Evolutionary conservation across 2,888 invertebrate genomes (phyloP).

Genomic region (Marronus borbonicus): DNA sequence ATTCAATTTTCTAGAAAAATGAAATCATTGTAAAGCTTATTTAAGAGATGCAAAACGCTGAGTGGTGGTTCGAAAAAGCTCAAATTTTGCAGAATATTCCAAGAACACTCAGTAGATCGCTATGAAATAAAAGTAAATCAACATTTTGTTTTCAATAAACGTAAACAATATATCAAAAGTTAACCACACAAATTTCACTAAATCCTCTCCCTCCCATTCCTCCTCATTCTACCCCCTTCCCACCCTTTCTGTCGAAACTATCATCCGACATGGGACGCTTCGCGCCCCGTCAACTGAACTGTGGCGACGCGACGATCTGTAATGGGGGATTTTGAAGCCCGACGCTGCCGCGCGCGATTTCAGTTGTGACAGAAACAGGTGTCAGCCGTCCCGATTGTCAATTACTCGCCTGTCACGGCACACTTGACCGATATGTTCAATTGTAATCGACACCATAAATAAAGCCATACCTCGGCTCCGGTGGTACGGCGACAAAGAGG

Average conservation of each 20-base stretch:
- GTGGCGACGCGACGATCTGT: constrained; percentile 2
- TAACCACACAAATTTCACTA: not conserved
- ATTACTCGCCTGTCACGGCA: constrained; percentile 53
- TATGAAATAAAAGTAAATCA: too few species aligned
- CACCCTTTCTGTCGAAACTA: not conserved
- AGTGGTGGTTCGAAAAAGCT: too few species aligned
- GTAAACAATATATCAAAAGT: not conserved
- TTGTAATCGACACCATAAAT: constrained; percentile 47
- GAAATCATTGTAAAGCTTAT: too few species aligned
- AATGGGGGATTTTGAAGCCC: constrained; percentile 10
- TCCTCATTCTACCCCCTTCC: too few species aligned
- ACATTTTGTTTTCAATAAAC: too few species aligned
- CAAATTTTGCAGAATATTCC: not conserved
- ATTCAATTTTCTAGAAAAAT: too few species aligned
- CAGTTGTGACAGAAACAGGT: constrained; percentile 56
- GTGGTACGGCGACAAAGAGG: not conserved
- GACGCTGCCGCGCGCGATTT: constrained; percentile 35
- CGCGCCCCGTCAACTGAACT: constrained; percentile 7
- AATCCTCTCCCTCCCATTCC: too few species aligned
- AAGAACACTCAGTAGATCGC: not conserved
- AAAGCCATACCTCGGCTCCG: constrained; percentile 22
- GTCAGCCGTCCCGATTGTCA: constrained; percentile 55
- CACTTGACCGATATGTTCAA: constrained; percentile 50
- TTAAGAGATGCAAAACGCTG: too few species aligned
- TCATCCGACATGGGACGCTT: constrained; percentile 5